These are phyloP conservation scores for Pseudomyrmex flavicornis DNA, from an alignment of 1,140 invertebrate species.

Conservation along the genomic window DNA sequence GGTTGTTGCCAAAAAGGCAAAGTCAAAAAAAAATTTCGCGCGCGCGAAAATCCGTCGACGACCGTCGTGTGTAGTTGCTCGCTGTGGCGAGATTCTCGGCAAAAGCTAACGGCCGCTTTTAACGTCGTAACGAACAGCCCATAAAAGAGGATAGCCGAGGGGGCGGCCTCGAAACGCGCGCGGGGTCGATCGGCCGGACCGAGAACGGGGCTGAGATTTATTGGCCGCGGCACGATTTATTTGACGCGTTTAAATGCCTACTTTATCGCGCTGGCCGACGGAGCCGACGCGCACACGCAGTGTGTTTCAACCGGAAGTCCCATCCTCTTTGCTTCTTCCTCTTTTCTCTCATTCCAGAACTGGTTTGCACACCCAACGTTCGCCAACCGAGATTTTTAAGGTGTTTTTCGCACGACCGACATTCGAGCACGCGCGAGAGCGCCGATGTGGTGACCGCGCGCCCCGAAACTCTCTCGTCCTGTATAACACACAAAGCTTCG, in stretches of 20 bases:
- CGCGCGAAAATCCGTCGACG: too few relatives aligned
- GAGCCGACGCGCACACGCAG: neutral
- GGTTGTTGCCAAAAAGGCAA: constrained; percentile 36
- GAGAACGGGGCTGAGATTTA: constrained; percentile 75
- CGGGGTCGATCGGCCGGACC: constrained; percentile 72
- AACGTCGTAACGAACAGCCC: constrained; percentile 56
- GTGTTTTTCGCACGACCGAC: constrained; percentile 41
- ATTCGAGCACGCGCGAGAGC: neutral
- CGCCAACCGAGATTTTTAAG: constrained; percentile 50
- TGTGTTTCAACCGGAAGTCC: constrained; percentile 41
- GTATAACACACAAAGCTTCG: neutral
- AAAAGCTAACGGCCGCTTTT: constrained; percentile 58
- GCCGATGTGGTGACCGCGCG: constrained; percentile 15
- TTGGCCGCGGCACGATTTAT: constrained; percentile 76
- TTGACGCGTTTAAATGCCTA: constrained; percentile 80
- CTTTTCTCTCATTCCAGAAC: neutral
- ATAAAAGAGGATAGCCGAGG: constrained; percentile 28
- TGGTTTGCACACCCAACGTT: neutral
- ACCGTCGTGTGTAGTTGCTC: too few relatives aligned
- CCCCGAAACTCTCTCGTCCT: neutral
- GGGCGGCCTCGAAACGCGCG: constrained; percentile 65
- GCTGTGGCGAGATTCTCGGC: constrained; percentile 15
- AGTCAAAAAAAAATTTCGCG: too few relatives aligned
- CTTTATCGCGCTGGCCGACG: constrained; percentile 72
- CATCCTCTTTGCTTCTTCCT: constrained; percentile 19